phyloP scores from a whole-genome alignment of 1,140 invertebrate species.

The Zaprionus capensis region DNA sequence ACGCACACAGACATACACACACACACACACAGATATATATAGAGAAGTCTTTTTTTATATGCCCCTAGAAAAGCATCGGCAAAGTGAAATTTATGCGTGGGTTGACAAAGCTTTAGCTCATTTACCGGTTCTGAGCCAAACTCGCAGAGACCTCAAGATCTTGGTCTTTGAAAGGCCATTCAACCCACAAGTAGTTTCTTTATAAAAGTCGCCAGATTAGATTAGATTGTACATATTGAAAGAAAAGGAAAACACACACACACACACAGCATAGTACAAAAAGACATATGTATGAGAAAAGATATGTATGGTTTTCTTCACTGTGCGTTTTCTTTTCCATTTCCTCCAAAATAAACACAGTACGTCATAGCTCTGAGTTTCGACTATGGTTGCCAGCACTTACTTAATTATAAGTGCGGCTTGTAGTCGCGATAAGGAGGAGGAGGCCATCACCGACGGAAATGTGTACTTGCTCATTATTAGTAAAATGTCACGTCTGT shows the following conservation, averaged over 20 bases:
- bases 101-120: constrained; percentile 67
- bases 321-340: constrained; percentile 1
- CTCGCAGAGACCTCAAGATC: constrained; percentile 35
- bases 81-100: constrained; percentile 82
- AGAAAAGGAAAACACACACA: neutral
- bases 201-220: constrained; percentile 56
- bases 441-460: constrained; percentile 43
- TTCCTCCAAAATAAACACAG: constrained; percentile 8
- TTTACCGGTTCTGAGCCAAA: constrained; percentile 62
- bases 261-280: neutral
- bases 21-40: neutral
- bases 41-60: constrained; percentile 3
- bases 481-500: constrained; percentile 68
- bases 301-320: neutral
- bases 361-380: constrained; percentile 39
- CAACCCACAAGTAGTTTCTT: constrained; percentile 43
- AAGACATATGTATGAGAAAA: constrained; percentile 4
- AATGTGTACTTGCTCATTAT: constrained; percentile 57
- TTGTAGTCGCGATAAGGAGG: constrained; percentile 64
- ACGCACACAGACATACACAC: neutral
- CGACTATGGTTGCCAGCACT: constrained; percentile 58
- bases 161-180: constrained; percentile 55
- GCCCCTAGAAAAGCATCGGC: constrained; percentile 30
- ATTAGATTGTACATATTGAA: constrained; percentile 61
- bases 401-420: constrained; percentile 81